phyloP scores from a whole-genome alignment of 2,888 invertebrate genomes.

The Lycocerus yunnanus region DNA sequence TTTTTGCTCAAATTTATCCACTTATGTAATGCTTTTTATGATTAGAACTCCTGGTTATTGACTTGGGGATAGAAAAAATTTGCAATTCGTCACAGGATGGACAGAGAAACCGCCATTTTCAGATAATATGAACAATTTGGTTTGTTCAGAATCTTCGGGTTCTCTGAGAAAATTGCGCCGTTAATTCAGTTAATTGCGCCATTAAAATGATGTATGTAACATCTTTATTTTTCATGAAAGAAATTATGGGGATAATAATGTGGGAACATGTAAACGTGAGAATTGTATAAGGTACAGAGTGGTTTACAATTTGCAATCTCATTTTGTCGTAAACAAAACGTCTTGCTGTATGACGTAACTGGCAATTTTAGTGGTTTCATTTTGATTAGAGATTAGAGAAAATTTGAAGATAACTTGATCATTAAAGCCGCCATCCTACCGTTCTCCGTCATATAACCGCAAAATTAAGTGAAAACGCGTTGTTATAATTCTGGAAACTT shows the following conservation, averaged over 20 bases:
- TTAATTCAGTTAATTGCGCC: background rate
- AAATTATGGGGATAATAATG: background rate
- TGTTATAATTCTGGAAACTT: background rate
- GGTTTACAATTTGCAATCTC: background rate
- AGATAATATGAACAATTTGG: background rate
- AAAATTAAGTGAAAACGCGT: background rate
- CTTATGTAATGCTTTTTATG: slow-evolving; percentile 1
- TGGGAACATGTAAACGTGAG: background rate
- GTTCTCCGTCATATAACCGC: background rate
- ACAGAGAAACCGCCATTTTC: too few species aligned
- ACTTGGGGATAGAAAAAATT: background rate
- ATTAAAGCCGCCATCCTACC: too few species aligned
- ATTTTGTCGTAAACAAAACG: background rate
- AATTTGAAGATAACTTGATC: background rate
- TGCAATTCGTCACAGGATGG: background rate
- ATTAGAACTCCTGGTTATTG: background rate
- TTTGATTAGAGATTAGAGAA: background rate
- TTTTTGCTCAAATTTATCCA: background rate
- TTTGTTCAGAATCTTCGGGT: background rate
- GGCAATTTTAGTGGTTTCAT: background rate
- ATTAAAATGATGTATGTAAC: background rate
- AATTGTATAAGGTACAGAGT: background rate
- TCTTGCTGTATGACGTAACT: background rate
- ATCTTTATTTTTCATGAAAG: background rate
- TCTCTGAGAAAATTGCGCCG: background rate